These are phyloP conservation scores for Lycocorax pyrrhopterus DNA, from an alignment of 2,113 vertebrate species.

Conservation along the genomic window DNA sequence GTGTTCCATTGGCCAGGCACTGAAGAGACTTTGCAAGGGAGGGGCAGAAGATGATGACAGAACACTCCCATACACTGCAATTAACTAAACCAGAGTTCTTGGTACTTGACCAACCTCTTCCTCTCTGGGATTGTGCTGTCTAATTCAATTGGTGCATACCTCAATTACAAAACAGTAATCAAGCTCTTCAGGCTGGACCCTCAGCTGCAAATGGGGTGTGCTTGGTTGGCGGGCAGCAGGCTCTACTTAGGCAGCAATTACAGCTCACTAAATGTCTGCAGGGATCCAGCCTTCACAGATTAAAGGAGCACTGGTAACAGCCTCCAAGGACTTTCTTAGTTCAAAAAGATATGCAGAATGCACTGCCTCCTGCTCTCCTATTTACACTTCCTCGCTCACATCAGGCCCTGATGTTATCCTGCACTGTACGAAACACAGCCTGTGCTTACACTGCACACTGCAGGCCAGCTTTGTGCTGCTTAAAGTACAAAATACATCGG, in stretches of 20 bases:
- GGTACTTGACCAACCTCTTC: neutral
- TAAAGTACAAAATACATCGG: neutral
- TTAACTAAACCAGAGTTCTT: neutral
- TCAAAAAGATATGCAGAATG: neutral
- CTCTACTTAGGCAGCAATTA: neutral
- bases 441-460: neutral
- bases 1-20: neutral
- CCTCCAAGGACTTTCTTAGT: neutral
- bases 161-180: neutral
- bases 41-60: neutral
- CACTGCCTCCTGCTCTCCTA: neutral
- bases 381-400: neutral
- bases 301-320: neutral
- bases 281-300: neutral
- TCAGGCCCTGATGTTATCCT: neutral
- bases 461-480: neutral
- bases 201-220: neutral
- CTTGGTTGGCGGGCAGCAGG: neutral
- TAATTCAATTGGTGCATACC: neutral
- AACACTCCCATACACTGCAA: neutral
- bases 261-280: neutral
- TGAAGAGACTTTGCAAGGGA: neutral
- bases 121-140: neutral
- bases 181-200: neutral
- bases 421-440: neutral